phyloP scores from a whole-genome alignment of 2,113 vertebrate genomes.

The Pleuronectes platessa region DNA sequence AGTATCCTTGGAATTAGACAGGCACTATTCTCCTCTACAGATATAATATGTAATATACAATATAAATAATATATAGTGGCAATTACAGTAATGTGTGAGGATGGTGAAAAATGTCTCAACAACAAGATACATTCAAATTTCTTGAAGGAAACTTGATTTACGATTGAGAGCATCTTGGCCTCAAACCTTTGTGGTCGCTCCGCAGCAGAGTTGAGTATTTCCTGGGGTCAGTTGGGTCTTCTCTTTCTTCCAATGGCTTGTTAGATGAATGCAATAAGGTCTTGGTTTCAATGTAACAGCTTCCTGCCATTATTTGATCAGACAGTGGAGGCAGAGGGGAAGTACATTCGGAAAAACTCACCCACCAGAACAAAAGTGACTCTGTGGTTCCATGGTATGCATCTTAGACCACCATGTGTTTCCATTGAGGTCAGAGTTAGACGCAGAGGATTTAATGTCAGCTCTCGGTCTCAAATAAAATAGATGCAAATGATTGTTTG shows the following conservation, averaged over 20 bases:
- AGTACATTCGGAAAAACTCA: constrained; percentile 20
- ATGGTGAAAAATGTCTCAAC: too few species aligned
- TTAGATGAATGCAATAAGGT: background rate
- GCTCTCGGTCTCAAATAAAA: background rate
- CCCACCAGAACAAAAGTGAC: constrained; percentile 8
- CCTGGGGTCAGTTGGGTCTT: background rate
- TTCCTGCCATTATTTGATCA: background rate
- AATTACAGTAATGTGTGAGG: too few species aligned
- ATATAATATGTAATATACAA: too few species aligned
- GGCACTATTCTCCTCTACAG: too few species aligned
- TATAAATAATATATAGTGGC: too few species aligned
- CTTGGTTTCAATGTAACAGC: constrained; percentile 8
- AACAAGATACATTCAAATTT: too few species aligned
- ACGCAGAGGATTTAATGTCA: background rate
- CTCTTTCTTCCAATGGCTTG: background rate
- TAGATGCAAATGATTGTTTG: background rate
- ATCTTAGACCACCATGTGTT: constrained; percentile 17
- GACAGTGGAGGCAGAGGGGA: constrained; percentile 23
- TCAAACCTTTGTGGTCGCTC: too few species aligned
- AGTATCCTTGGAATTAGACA: too few species aligned
- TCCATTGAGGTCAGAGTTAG: constrained; percentile 10
- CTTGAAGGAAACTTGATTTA: too few species aligned
- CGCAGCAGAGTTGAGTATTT: background rate
- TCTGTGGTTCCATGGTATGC: background rate
- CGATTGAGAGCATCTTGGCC: too few species aligned